Evolutionary conservation across 2,797 vertebrate genomes (phyloP).

Genomic region (Pipistrellus pipistrellus): DNA sequence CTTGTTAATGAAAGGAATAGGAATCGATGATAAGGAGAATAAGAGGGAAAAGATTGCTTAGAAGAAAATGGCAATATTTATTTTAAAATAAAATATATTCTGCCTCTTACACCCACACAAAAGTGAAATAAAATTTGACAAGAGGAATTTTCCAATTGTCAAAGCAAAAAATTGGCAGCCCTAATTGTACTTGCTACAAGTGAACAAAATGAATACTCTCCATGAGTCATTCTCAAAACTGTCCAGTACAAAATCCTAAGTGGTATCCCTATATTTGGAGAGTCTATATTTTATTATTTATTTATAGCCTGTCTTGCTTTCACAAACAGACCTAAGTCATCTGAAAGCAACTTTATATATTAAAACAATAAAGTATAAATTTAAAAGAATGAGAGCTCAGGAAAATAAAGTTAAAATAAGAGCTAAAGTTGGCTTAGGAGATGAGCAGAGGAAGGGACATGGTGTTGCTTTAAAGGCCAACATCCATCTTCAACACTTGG

Average conservation of each 20-base stretch:
- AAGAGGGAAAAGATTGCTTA: neutral
- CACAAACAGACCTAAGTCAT: conserved; percentile 30
- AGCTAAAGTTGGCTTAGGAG: neutral
- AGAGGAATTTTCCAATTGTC: conserved; percentile 65
- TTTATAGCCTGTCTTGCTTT: conserved; percentile 14
- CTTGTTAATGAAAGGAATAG: neutral
- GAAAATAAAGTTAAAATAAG: conserved; percentile 14
- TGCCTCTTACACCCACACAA: conserved; percentile 26
- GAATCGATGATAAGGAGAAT: neutral
- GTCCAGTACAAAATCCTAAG: neutral
- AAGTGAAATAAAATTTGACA: conserved; percentile 69
- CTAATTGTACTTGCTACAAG: conserved; percentile 62
- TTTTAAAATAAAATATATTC: conserved; percentile 62
- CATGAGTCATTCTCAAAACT: conserved; percentile 56
- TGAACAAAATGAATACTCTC: conserved; percentile 55
- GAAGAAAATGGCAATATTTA: neutral
- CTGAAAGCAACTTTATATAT: conserved; percentile 8
- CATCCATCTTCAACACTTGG: neutral
- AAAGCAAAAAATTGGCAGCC: conserved; percentile 67
- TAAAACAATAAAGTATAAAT: conserved; percentile 58
- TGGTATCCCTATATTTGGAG: neutral
- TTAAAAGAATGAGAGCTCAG: neutral
- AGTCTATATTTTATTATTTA: conserved; percentile 55
- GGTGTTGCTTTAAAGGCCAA: neutral
- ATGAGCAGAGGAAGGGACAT: neutral